These are phyloP conservation scores for Arctopsyche grandis DNA, from an alignment of 1,140 invertebrate genomes.

Conservation along the genomic window DNA sequence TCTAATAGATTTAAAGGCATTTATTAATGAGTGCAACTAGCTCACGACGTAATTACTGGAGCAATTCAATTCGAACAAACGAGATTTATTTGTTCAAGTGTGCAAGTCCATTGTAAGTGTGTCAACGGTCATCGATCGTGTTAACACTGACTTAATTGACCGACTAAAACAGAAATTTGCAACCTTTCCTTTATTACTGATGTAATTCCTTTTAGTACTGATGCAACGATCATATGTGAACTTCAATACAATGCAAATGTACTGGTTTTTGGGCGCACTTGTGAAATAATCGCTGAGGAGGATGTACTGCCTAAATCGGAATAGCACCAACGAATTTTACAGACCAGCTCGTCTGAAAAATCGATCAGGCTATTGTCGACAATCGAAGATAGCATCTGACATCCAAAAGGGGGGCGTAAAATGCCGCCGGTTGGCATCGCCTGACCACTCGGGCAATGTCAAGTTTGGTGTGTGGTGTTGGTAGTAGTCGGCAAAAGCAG, in stretches of 20 bases:
- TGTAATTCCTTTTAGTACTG: no score
- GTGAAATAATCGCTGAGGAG: no score
- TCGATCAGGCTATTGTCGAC: no score
- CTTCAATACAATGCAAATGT: no score
- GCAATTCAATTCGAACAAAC: conserved; percentile 4
- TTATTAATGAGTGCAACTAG: conserved; percentile 5
- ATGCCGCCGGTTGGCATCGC: neutral
- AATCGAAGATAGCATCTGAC: no score
- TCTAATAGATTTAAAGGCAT: neutral
- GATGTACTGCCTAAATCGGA: no score
- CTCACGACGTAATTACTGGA: conserved; percentile 20
- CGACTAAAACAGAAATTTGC: neutral
- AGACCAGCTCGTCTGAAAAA: no score
- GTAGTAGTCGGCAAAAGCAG: neutral
- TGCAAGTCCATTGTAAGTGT: neutral
- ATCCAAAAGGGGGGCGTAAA: no score
- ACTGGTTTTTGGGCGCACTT: no score
- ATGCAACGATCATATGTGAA: no score
- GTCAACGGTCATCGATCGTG: conserved; percentile 17
- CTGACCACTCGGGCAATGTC: neutral
- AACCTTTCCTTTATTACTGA: neutral
- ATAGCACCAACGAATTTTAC: no score
- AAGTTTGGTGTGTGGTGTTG: neutral
- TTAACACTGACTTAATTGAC: conserved; percentile 1
- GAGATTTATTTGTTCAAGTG: neutral